phyloP scores from a whole-genome alignment of 2,797 vertebrate species.

The Cuniculus paca region DNA sequence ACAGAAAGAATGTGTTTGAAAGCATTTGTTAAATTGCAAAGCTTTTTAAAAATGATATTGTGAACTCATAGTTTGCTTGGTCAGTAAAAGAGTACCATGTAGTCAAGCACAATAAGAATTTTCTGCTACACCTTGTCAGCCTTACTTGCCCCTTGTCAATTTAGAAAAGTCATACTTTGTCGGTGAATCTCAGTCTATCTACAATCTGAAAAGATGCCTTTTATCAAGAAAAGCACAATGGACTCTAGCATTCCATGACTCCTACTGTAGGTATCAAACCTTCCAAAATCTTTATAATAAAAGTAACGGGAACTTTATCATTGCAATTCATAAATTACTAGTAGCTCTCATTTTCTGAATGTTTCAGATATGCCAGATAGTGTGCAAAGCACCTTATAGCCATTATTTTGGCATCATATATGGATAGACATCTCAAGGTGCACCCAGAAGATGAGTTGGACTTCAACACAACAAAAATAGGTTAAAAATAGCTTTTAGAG shows the following conservation, averaged over 20 bases:
- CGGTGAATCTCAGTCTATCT: neutral
- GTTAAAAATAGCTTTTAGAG: neutral
- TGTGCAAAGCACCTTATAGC: neutral
- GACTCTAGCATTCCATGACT: constrained; percentile 13
- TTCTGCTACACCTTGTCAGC: neutral
- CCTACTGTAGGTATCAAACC: neutral
- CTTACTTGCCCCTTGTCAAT: neutral
- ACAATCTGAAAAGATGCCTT: constrained; percentile 37
- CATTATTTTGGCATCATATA: neutral
- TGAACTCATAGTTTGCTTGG: neutral
- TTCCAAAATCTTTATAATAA: constrained; percentile 25
- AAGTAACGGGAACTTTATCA: neutral
- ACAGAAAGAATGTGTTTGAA: neutral
- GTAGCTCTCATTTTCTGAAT: neutral
- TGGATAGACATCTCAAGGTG: neutral
- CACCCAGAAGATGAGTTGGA: neutral
- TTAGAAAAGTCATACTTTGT: constrained; percentile 18
- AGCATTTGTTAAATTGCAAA: neutral
- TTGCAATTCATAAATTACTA: neutral
- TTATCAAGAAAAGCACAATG: neutral
- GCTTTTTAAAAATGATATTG: neutral
- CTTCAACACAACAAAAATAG: neutral
- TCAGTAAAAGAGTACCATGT: neutral
- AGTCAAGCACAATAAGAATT: neutral
- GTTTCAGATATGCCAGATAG: neutral